Evolutionary conservation across 2,113 vertebrate species (phyloP).

Genomic region (Tragelaphus strepsiceros): DNA sequence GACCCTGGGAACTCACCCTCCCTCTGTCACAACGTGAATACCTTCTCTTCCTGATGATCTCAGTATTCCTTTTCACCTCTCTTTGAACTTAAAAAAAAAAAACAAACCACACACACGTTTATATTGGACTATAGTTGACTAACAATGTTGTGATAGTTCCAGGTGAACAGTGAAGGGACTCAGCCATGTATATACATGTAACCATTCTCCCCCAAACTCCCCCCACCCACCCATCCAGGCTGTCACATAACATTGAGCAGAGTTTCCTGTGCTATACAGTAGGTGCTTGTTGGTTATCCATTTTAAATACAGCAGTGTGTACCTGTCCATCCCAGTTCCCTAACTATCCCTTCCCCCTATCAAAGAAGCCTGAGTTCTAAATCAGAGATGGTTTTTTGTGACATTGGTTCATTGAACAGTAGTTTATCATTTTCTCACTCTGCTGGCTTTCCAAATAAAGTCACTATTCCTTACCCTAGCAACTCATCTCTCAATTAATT

Average conservation of each 20-base stretch:
- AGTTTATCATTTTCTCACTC: neutral
- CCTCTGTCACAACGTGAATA: neutral
- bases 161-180: neutral
- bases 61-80: neutral
- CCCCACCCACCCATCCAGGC: neutral
- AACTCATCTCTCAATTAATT: neutral
- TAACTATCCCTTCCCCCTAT: neutral
- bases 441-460: neutral
- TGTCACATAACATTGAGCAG: neutral
- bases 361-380: neutral
- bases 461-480: neutral
- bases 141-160: neutral
- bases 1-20: neutral
- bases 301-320: neutral
- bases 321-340: neutral
- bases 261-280: neutral
- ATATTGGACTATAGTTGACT: neutral
- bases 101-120: neutral
- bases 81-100: neutral
- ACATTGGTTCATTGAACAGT: neutral
- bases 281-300: neutral
- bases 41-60: neutral
- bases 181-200: neutral
- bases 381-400: neutral
- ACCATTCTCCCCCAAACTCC: neutral